Percentiles rank a stretch among this genome's conserved stretches.
phyloP scores from a whole-genome alignment of 2,797 vertebrate species.

The Balearica regulorum region DNA sequence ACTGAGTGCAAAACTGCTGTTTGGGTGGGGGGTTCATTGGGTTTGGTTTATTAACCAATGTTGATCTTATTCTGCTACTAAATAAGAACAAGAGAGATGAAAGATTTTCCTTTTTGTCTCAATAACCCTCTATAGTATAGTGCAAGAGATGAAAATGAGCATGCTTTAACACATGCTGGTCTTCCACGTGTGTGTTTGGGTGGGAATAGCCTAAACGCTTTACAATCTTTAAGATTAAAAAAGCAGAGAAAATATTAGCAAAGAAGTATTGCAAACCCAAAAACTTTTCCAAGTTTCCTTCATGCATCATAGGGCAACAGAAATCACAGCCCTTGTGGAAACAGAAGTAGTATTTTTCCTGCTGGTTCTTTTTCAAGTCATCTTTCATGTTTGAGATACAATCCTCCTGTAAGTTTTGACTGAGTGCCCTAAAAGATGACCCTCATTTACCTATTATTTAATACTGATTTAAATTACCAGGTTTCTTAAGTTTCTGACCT shows the following conservation, averaged over 20 bases:
- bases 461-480: constrained; percentile 32
- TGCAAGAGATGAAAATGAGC: neutral
- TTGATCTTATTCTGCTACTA: neutral
- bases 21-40: neutral
- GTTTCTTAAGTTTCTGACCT: constrained; percentile 35
- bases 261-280: neutral
- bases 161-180: neutral
- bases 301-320: neutral
- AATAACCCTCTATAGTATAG: neutral
- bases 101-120: neutral
- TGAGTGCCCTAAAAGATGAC: neutral
- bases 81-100: neutral
- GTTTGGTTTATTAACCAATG: neutral
- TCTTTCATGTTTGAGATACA: neutral
- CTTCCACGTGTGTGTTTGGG: neutral
- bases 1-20: neutral
- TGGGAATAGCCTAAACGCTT: neutral
- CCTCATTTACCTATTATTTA: constrained; percentile 15
- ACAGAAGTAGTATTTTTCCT: neutral
- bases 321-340: neutral
- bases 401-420: neutral
- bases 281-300: neutral
- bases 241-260: neutral
- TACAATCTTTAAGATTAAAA: neutral
- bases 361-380: neutral